Percentiles rank a stretch among this genome's conserved stretches.
Conservation (phyloP, 2,888 invertebrate genomes). For the Gortyna flavago region DNA sequence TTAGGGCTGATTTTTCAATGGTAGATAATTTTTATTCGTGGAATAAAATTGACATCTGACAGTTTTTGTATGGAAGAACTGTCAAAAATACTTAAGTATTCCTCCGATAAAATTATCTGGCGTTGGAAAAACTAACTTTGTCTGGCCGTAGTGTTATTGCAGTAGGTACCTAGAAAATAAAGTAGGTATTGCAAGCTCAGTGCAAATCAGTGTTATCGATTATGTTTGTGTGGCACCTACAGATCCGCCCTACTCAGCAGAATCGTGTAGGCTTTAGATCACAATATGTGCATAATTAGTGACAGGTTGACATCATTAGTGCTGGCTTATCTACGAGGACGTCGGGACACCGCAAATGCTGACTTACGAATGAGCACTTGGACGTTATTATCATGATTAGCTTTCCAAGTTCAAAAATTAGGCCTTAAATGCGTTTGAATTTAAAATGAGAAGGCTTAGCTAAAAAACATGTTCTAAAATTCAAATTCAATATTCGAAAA, state of each 20-base stretch:
- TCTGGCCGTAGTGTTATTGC: neutral
- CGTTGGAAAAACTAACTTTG: neutral
- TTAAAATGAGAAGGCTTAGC: slow-evolving; percentile 1
- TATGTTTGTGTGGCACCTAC: slow-evolving; percentile 6
- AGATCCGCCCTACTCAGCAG: slow-evolving; percentile 26
- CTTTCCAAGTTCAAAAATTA: neutral
- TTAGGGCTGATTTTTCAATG: neutral
- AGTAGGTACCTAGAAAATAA: neutral
- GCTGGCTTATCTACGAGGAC: slow-evolving; percentile 32
- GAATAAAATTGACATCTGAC: no score
- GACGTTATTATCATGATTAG: neutral
- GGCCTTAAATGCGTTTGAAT: neutral
- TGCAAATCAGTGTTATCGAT: slow-evolving; percentile 26
- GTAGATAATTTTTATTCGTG: neutral
- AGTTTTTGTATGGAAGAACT: no score
- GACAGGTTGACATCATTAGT: slow-evolving; percentile 49
- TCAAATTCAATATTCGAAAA: slow-evolving; percentile 13
- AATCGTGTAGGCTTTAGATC: slow-evolving; percentile 51
- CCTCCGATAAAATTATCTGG: neutral
- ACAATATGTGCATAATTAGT: slow-evolving; percentile 53
- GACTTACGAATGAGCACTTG: slow-evolving; percentile 33
- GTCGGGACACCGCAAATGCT: slow-evolving; percentile 21
- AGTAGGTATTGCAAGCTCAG: slow-evolving; percentile 2
- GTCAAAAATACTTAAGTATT: neutral
- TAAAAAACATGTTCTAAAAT: slow-evolving; percentile 1